Percentiles rank a stretch among this genome's conserved stretches.
phyloP scores from a whole-genome alignment of 1,140 invertebrate genomes.

The Samia ricini region DNA sequence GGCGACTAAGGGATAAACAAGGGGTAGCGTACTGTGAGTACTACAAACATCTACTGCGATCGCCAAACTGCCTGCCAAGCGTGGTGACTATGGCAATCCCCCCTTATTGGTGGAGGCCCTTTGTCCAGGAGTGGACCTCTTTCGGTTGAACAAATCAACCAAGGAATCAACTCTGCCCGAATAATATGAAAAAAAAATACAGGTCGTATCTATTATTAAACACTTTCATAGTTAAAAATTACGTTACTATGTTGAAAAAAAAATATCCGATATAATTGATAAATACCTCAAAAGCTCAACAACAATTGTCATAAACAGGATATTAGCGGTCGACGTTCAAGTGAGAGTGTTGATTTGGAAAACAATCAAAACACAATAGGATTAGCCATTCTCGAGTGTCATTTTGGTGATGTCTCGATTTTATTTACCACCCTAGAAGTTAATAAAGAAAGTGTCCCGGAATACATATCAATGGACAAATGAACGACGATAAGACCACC shows the following conservation, averaged over 20 bases:
- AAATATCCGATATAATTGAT: neutral
- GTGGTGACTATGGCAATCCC: no score
- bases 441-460: conserved; percentile 40
- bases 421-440: conserved; percentile 43
- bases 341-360: conserved; percentile 49
- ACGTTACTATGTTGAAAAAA: neutral
- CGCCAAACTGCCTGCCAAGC: no score
- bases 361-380: conserved; percentile 45
- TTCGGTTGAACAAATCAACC: no score
- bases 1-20: no score
- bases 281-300: neutral
- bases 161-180: no score
- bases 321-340: conserved; percentile 22
- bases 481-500: conserved; percentile 57
- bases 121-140: no score
- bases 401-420: conserved; percentile 61
- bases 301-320: neutral
- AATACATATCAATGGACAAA: conserved; percentile 31
- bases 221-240: neutral
- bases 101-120: no score
- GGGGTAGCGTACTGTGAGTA: no score
- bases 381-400: conserved; percentile 29
- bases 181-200: no score
- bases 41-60: no score
- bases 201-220: neutral